Conservation (phyloP, 64 coral and sea anemone genomes). For the Dendrophyllia cribrosa region DNA sequence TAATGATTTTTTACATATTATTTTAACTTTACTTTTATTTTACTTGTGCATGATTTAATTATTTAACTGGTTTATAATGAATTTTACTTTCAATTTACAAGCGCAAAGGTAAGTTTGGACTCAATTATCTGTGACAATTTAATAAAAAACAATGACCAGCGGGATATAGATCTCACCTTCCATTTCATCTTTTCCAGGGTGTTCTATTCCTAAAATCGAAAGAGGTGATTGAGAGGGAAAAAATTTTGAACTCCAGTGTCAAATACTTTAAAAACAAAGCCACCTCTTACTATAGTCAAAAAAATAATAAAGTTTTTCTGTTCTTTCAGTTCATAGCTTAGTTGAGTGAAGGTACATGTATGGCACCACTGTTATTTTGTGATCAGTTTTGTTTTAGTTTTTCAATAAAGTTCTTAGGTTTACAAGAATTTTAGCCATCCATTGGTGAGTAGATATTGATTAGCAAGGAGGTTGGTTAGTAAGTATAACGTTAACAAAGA, state of each 20-base stretch:
- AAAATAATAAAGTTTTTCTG: neutral
- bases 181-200: neutral
- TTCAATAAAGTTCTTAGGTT: neutral
- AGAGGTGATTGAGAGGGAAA: constrained; percentile 1
- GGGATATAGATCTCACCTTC: constrained; percentile 9
- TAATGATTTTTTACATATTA: neutral
- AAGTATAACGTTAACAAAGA: too few species aligned
- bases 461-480: neutral
- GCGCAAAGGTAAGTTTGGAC: neutral
- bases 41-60: neutral
- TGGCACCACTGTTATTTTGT: neutral
- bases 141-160: neutral
- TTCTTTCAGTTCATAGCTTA: neutral
- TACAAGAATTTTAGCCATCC: neutral
- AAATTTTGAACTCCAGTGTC: neutral
- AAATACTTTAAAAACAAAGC: neutral
- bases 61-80: neutral
- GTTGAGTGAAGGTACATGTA: too few species aligned
- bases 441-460: neutral
- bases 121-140: neutral
- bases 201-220: constrained; percentile 39
- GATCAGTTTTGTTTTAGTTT: neutral
- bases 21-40: neutral
- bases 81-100: neutral
- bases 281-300: neutral